Percentiles rank a stretch among this genome's conserved stretches.
phyloP scores from a whole-genome alignment of 2,113 vertebrate genomes.

The Siphamia tubifer region DNA sequence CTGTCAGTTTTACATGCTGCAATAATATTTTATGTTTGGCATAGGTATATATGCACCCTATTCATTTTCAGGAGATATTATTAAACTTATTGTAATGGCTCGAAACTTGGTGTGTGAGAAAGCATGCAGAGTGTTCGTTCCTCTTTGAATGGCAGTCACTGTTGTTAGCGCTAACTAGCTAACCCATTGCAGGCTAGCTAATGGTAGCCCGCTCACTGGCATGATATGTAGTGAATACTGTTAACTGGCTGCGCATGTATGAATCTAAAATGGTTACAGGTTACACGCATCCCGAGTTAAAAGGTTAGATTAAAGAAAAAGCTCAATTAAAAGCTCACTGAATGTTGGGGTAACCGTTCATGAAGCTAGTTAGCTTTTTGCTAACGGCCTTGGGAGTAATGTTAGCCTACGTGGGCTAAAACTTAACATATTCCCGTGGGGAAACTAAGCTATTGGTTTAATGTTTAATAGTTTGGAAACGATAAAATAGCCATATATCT shows the following conservation, averaged over 20 bases:
- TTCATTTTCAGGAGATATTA: not conserved
- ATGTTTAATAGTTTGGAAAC: not conserved
- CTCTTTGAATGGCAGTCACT: slow-evolving; percentile 54
- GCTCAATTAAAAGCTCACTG: not conserved
- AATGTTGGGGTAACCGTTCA: not conserved
- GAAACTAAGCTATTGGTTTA: not conserved
- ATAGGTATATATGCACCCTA: rapidly evolving
- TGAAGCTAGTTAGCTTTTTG: slow-evolving; percentile 52
- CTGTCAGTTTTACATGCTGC: not conserved
- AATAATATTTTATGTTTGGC: not conserved
- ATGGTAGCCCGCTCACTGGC: slow-evolving; percentile 28
- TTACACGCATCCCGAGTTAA: not conserved
- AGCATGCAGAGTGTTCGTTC: slow-evolving; percentile 4
- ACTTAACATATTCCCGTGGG: slow-evolving; percentile 7
- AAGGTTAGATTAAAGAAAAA: rapidly evolving
- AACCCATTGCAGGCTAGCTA: slow-evolving; percentile 29
- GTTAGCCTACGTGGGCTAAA: slow-evolving; percentile 6
- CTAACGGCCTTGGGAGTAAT: slow-evolving; percentile 42
- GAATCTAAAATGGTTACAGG: rapidly evolving
- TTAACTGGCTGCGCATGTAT: not conserved
- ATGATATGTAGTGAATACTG: not conserved
- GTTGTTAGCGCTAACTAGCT: slow-evolving; percentile 56
- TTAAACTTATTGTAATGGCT: not conserved
- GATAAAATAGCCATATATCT: rapidly evolving
- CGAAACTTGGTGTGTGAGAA: not conserved